These are phyloP conservation scores for Aelia acuminata DNA, from an alignment of 2,888 invertebrate species.

Conservation along the genomic window DNA sequence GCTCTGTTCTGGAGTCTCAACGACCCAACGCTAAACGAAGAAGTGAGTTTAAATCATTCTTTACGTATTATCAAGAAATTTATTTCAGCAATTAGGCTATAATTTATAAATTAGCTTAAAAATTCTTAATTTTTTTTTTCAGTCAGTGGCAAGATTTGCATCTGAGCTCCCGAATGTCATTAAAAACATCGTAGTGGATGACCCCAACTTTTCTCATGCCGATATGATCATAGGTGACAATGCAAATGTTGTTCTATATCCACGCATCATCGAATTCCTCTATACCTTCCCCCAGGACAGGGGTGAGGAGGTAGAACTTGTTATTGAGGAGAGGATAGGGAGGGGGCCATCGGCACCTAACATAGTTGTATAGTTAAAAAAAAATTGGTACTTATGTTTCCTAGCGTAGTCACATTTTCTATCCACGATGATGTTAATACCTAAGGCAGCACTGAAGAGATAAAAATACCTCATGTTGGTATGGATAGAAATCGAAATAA, in stretches of 20 bases:
- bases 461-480: too few species aligned
- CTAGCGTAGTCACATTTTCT: too few species aligned
- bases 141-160: slow-evolving; percentile 10
- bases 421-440: too few species aligned
- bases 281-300: background rate
- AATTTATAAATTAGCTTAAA: background rate
- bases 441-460: too few species aligned
- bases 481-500: too few species aligned
- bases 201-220: background rate
- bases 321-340: background rate
- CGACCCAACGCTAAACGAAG: background rate
- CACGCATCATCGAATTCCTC: background rate
- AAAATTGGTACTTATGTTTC: too few species aligned
- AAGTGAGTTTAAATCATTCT: background rate
- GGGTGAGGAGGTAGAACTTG: background rate
- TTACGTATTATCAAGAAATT: background rate
- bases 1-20: background rate
- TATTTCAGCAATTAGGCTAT: background rate
- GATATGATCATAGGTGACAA: background rate
- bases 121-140: background rate
- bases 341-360: background rate
- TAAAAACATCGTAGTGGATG: background rate
- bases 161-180: background rate
- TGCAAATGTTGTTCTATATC: background rate
- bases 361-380: background rate